Conservation (phyloP, 2,113 vertebrate species). For the Parotia lawesii region DNA sequence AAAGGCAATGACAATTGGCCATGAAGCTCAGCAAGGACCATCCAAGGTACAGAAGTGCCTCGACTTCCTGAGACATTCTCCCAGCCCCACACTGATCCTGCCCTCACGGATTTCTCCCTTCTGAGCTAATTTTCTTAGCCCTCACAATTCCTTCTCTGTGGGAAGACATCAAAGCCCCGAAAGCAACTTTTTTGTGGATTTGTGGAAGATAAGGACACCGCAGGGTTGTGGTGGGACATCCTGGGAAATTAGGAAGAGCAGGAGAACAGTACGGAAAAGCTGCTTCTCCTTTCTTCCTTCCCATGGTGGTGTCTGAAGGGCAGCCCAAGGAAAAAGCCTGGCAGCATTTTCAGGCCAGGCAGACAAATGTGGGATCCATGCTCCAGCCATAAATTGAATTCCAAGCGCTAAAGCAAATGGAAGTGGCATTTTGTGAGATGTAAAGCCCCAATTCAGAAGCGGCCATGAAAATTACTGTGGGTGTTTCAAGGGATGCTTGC, state of each 20-base stretch:
- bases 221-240: not conserved
- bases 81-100: not conserved
- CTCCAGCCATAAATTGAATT: not conserved
- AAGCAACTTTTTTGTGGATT: not conserved
- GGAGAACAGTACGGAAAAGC: not conserved
- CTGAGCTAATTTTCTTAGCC: not conserved
- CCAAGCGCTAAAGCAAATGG: not conserved
- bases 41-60: not conserved
- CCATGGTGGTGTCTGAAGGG: not conserved
- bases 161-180: not conserved
- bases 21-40: not conserved
- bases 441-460: not conserved
- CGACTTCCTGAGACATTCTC: fast-evolving
- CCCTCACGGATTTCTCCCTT: not conserved
- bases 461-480: not conserved
- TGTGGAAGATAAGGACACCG: not conserved
- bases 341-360: not conserved
- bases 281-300: not conserved
- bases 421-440: not conserved
- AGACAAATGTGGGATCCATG: not conserved
- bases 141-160: fast-evolving
- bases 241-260: not conserved
- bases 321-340: not conserved
- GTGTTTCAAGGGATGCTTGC: not conserved
- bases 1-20: fast-evolving